Conservation (phyloP, 1,140 invertebrate genomes). For the Bemisia tabaci region DNA sequence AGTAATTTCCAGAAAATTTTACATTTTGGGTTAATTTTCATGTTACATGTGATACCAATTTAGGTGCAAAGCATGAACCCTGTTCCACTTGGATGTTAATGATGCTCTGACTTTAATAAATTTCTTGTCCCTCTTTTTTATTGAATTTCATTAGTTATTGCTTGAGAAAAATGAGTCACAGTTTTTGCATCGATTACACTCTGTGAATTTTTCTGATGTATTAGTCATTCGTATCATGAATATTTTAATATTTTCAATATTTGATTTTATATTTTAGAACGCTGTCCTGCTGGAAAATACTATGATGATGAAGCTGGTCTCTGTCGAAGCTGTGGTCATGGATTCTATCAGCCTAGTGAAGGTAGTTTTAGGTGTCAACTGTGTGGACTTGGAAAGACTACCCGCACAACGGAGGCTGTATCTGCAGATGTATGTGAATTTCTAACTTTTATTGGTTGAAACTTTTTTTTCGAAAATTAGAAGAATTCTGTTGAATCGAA, state of each 20-base stretch:
- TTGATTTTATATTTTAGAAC: slow-evolving; percentile 40
- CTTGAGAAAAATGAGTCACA: no score
- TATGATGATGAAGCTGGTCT: slow-evolving; percentile 72
- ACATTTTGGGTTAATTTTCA: no score
- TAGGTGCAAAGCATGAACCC: no score
- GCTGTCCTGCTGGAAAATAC: slow-evolving; percentile 81
- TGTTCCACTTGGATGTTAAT: no score
- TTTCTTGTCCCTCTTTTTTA: no score
- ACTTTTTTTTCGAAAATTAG: not conserved
- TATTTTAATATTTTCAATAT: slow-evolving; percentile 1
- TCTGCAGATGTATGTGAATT: slow-evolving; percentile 42
- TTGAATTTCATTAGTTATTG: no score
- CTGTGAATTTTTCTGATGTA: no score
- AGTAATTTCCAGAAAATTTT: no score
- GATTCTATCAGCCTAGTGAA: slow-evolving; percentile 82
- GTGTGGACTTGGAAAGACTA: slow-evolving; percentile 86
- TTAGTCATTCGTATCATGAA: no score
- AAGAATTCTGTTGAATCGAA: not conserved
- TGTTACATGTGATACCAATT: no score
- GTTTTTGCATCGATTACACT: no score
- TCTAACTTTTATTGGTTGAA: not conserved
- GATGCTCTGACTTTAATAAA: no score
- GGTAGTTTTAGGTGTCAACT: slow-evolving; percentile 80
- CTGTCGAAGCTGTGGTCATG: slow-evolving; percentile 83
- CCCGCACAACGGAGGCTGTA: slow-evolving; percentile 77